Evolutionary conservation across 2,113 vertebrate genomes (phyloP).

Genomic region (Stercorarius parasiticus): DNA sequence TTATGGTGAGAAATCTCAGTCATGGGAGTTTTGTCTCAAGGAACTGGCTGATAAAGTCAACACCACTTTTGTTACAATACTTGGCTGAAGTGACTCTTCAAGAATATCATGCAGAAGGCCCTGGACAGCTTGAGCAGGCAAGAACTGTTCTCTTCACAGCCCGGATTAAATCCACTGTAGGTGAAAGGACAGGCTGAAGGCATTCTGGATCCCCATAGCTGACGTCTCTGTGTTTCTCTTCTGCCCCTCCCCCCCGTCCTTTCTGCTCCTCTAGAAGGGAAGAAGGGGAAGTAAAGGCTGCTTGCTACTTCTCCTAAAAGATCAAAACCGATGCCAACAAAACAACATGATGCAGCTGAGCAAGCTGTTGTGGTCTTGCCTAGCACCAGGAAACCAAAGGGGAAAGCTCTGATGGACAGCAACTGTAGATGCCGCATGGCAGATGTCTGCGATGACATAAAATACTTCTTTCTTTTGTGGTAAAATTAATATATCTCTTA

Average conservation of each 20-base stretch:
- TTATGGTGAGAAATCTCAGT: not conserved
- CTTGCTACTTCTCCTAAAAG: not conserved
- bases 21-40: not conserved
- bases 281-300: not conserved
- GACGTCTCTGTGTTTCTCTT: not conserved
- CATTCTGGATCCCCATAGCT: not conserved
- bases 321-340: not conserved
- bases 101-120: not conserved
- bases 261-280: not conserved
- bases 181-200: not conserved
- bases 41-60: not conserved
- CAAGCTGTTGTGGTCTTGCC: not conserved
- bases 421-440: not conserved
- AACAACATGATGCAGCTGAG: not conserved
- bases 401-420: not conserved
- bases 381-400: not conserved
- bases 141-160: not conserved
- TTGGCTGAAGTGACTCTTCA: not conserved
- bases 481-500: not conserved
- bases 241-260: accelerated
- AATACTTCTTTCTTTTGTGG: not conserved
- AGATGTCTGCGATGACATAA: not conserved
- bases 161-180: not conserved
- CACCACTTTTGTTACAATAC: not conserved
- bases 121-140: not conserved